Evolutionary conservation across 1,140 invertebrate species (phyloP).

Genomic region (Caerostris darwini): DNA sequence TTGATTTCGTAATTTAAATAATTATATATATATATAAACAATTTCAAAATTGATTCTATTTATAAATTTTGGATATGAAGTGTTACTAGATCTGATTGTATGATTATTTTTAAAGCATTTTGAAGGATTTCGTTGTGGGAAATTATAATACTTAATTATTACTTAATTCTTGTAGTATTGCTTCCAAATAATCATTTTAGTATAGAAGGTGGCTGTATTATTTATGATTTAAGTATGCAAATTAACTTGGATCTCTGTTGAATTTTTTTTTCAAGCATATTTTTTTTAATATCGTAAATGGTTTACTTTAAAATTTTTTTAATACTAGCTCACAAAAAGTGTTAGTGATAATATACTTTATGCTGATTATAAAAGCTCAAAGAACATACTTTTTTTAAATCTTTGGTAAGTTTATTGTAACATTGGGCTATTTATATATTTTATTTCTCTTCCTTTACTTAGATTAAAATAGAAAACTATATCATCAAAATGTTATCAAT

Average conservation of each 20-base stretch:
- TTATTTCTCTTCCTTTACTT: too few relatives aligned
- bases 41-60: neutral
- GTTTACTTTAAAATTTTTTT: too few relatives aligned
- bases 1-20: conserved; percentile 5
- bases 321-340: too few relatives aligned
- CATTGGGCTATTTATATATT: too few relatives aligned
- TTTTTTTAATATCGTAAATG: neutral
- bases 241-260: neutral
- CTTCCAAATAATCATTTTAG: neutral
- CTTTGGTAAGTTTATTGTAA: too few relatives aligned
- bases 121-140: neutral
- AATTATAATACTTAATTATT: neutral
- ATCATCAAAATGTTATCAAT: too few relatives aligned
- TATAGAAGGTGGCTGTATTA: neutral
- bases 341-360: too few relatives aligned
- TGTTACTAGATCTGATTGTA: neutral
- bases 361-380: too few relatives aligned
- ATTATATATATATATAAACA: neutral
- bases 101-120: neutral
- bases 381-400: too few relatives aligned
- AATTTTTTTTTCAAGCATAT: neutral
- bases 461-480: too few relatives aligned
- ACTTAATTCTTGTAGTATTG: neutral
- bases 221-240: neutral
- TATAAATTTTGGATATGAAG: neutral